Base-by-base conservation (phyloP, 2,888 invertebrate genomes). In the Drosophila setosimentum region DNA sequence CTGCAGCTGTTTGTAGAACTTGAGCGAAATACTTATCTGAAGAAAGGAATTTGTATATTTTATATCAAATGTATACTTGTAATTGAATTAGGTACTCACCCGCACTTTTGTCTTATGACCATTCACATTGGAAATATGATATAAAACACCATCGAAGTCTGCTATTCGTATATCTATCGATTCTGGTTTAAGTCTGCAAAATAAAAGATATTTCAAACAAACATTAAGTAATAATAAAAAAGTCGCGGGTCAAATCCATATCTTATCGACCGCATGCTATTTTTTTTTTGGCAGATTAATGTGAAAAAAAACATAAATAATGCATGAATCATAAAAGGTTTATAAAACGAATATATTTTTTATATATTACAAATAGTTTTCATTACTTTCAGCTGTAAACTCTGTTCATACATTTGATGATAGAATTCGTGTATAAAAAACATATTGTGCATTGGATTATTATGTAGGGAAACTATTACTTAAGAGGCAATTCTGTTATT, bases 101-200 rank as follows among this genome's bases (percentile, higher is more conserved):
- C 97, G 96, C 94, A 99, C 96, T 96, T 99, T 99, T 91, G 97
- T 97, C 95, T 98, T 99, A 94, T 99, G 99, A 91, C 97, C 97
- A 94, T 98, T 97, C 91, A 98, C 95, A 95, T 99, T 99, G 77
- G 99, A 99, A 94, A 99, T 97, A 94, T 99, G 99, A 95, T 98
- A 99, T 85, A 99, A 94, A 78, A 98, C 99, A 90, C 99, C 99
- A 95, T 99, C 99, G 94, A 99, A 99, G 95, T 99, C 99, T 88
- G 98, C 98, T 93, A 98, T 96, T 83, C 95, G 96, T 91, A 99
- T 96, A 94, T 99, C 98, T 93, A 98, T 98, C 88, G 97, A 97
- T 93, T 99, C 99, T 81, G 97, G 96, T 95, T 99, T 99, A 93
- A 96, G 83, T 55, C 92, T 92, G 73, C 11, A 91, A 84, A 48